A percentile compares a stretch with the other conserved stretches of the same genome.
phyloP scores from a whole-genome alignment of 2,888 invertebrate species.

The Himalopsyche kuldschensis region DNA sequence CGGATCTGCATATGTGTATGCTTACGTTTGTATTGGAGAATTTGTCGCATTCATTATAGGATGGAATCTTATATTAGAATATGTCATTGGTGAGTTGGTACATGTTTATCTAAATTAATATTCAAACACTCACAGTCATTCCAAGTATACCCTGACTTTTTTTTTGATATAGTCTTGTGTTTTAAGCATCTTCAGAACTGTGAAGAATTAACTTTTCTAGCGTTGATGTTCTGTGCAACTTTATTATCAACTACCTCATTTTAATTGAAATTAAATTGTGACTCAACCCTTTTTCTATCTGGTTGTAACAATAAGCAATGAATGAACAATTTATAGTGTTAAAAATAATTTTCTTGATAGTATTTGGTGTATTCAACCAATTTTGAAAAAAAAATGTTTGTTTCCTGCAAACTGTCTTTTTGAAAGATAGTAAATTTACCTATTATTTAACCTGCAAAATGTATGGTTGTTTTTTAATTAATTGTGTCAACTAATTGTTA shows the following conservation, averaged over 20 bases:
- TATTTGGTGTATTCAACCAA: no score
- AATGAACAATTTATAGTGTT: no score
- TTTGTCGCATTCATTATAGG: slow-evolving; percentile 85
- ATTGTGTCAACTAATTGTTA: neutral
- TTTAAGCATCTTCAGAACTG: neutral
- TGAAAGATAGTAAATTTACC: no score
- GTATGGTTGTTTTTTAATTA: neutral
- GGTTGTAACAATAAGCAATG: no score
- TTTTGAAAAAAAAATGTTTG: no score
- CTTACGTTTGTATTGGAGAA: slow-evolving; percentile 85
- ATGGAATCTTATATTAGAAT: slow-evolving; percentile 88
- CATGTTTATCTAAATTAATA: neutral
- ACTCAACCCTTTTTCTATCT: no score
- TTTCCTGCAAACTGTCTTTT: no score
- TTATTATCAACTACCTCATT: no score
- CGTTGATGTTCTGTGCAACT: neutral
- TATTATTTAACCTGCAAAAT: no score
- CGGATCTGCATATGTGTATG: slow-evolving; percentile 88
- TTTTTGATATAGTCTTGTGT: neutral
- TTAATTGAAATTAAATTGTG: no score
- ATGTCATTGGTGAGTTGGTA: slow-evolving; percentile 67
- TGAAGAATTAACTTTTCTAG: neutral
- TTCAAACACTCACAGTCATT: neutral
- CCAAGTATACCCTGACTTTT: neutral
- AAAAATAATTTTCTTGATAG: no score